Percentiles rank a stretch among this genome's conserved stretches.
Conservation (phyloP, 2,113 vertebrate genomes). For the Actinemys pallida region DNA sequence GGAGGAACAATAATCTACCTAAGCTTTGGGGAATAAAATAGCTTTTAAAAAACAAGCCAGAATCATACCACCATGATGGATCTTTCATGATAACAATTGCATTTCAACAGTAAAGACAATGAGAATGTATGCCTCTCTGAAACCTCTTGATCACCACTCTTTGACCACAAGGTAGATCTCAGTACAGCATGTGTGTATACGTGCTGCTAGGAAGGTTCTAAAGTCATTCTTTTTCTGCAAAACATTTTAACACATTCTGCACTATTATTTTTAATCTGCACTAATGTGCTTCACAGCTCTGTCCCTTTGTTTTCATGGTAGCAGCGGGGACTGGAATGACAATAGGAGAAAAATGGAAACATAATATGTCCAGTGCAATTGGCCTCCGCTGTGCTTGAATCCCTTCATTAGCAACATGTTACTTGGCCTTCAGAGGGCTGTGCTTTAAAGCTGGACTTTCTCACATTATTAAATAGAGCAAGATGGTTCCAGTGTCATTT, state of each 20-base stretch:
- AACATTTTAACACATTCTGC: not conserved
- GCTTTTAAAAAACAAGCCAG: not conserved
- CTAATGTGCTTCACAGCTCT: not conserved
- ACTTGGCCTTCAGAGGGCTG: not conserved
- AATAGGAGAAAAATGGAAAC: not conserved
- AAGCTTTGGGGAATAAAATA: not conserved
- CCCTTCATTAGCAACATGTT: not conserved
- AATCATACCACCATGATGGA: not conserved
- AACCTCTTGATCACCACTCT: not conserved
- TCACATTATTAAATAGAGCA: not conserved
- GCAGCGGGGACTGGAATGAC: not conserved
- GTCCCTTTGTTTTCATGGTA: not conserved
- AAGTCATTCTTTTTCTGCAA: not conserved
- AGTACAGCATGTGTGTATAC: rapidly evolving
- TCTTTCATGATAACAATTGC: not conserved
- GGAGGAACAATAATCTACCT: not conserved
- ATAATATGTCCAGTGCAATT: too few species aligned
- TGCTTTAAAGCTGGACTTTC: not conserved
- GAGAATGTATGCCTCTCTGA: not conserved
- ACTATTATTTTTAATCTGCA: too few species aligned
- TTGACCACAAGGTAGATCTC: not conserved
- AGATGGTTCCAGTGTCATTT: not conserved
- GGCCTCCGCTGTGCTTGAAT: not conserved
- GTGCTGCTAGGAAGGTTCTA: not conserved
- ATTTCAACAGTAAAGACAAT: not conserved